These are phyloP conservation scores for Synanthedon vespiformis DNA, from an alignment of 2,888 invertebrate genomes.

Conservation along the genomic window DNA sequence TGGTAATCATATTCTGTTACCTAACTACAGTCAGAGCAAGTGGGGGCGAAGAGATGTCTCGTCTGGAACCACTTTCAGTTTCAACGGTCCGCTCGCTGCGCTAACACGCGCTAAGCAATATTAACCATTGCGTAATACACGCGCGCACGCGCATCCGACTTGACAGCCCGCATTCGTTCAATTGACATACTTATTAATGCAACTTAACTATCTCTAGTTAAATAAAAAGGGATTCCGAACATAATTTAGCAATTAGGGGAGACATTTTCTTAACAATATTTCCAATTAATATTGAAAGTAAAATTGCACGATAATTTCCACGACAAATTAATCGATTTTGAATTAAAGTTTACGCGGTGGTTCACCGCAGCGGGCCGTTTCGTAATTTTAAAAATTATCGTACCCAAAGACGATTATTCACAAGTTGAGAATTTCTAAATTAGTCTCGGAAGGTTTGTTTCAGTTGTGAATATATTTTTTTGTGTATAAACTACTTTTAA, in stretches of 20 bases:
- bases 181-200: conserved; percentile 48
- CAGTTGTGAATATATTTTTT: conserved; percentile 7
- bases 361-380: conserved; percentile 9
- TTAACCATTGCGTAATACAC: conserved; percentile 22
- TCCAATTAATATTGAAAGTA: conserved; percentile 2
- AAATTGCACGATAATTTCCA: conserved; percentile 1
- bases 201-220: conserved; percentile 10
- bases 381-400: conserved; percentile 10
- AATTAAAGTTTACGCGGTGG: conserved; percentile 14
- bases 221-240: not conserved
- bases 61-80: conserved; percentile 56
- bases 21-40: conserved; percentile 29
- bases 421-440: not conserved
- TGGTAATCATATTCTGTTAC: conserved; percentile 38
- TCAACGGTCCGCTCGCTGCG: conserved; percentile 36
- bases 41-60: conserved; percentile 21
- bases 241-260: not conserved
- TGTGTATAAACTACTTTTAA: conserved; percentile 15
- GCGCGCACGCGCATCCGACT: conserved; percentile 24
- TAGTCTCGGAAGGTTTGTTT: not conserved
- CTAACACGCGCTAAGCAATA: conserved; percentile 27
- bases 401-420: not conserved
- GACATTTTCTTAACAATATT: conserved; percentile 1
- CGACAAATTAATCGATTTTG: conserved; percentile 9
- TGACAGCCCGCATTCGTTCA: conserved; percentile 41